These are phyloP conservation scores for Neomonachus schauinslandi DNA, from an alignment of 2,113 vertebrate species.

Conservation along the genomic window DNA sequence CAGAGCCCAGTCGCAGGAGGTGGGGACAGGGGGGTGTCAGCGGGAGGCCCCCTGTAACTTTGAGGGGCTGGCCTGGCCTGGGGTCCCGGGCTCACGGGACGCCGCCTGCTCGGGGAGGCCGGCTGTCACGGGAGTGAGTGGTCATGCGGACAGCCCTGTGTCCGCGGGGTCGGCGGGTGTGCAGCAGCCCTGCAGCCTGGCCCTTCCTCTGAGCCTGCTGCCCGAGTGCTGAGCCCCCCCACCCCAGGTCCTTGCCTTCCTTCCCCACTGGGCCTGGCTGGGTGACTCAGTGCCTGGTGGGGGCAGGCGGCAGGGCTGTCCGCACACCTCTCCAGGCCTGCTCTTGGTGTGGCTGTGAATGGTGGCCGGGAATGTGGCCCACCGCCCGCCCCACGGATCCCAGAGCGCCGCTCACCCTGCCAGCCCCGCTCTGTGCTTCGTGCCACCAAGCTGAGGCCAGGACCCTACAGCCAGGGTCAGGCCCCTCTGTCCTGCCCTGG, in stretches of 20 bases:
- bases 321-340: too few relatives aligned
- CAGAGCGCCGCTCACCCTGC: not conserved
- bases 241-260: not conserved
- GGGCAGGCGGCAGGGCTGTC: not conserved
- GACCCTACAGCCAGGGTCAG: too few relatives aligned
- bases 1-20: not conserved
- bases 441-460: not conserved
- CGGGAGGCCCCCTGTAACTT: not conserved
- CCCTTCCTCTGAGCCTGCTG: not conserved
- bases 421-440: rapidly evolving
- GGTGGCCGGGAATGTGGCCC: too few relatives aligned
- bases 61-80: rapidly evolving
- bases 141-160: not conserved
- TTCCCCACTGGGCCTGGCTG: not conserved
- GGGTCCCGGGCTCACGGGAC: too few relatives aligned
- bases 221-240: not conserved
- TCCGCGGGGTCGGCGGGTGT: too few relatives aligned
- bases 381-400: not conserved
- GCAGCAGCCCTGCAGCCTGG: rapidly evolving
- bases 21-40: rapidly evolving
- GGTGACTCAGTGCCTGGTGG: rapidly evolving
- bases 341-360: not conserved
- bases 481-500: not conserved
- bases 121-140: not conserved
- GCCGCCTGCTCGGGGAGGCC: not conserved